Evolutionary conservation across 1,140 invertebrate genomes (phyloP), one percentile per base, ranked within the genome.

Genomic region (Neotoxoptera formosana): DNA sequence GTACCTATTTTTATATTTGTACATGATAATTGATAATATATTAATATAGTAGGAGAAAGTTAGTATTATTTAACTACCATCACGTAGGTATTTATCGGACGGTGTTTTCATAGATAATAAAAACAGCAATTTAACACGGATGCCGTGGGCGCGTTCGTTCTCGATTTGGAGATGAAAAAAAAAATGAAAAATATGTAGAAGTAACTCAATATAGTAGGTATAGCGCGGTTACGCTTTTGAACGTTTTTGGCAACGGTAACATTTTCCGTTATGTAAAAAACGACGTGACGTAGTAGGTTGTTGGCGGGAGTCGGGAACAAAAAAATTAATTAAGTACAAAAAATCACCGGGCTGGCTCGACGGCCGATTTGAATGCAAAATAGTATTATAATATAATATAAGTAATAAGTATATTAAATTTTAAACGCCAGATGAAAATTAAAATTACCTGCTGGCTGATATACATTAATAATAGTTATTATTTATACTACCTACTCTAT

Each of bases 151-250:
- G 60, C n/a, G 17, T 76, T 76, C 14, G 60, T n/a, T 76, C 60
- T n/a, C n/a, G 60, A n/a, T 76, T 76, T 76, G 60, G 60, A 67
- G 60, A 67, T n/a, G 60, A 76, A 76, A 76, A n/a, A 60, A 60
- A 76, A n/a, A 17, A 76, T 76, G 14, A 76, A 76, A 76, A 76
- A 76, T n/a, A n/a, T 76, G 1, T 76, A n/a, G n/a, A n/a, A n/a
- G 60, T 76, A 76, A n/a, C 30, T 4, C 30, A 20, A 34, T 76
- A 76, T 76, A 14, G 30, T 76, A n/a, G 60, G 60, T n/a, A 23
- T n/a, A n/a, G 30, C 30, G n/a, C 14, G 0, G n/a, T 0, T 76
- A 76, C 60, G n/a, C 60, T n/a, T 76, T 76, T 76, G 60, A n/a
- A 76, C 14, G 60, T 76, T 76, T 76, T 76, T 76, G 60, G 60